A percentile compares a stretch with the other conserved stretches of the same genome.
Evolutionary conservation across 2,888 invertebrate genomes (phyloP).

Genomic region (Drosophila meridionalis): DNA sequence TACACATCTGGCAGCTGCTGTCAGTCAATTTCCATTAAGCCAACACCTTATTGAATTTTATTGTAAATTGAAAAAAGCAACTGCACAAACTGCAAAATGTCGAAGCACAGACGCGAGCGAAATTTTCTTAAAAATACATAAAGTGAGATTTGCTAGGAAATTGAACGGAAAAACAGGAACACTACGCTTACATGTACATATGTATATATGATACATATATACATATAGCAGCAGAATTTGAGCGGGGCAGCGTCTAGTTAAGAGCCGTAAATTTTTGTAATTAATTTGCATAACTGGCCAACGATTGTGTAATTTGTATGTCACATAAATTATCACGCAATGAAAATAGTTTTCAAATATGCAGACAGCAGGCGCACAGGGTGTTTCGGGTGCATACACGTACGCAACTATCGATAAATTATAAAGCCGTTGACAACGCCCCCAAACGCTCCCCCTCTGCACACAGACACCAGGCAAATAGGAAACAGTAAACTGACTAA

Average conservation of each 20-base stretch:
- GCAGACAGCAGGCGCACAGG: constrained; percentile 54
- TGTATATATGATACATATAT: neutral
- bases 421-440: constrained; percentile 48
- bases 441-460: neutral
- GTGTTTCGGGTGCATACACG: constrained; percentile 43
- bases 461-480: constrained; percentile 9
- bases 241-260: neutral
- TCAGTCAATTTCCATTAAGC: constrained; percentile 81
- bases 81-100: constrained; percentile 64
- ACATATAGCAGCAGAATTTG: neutral
- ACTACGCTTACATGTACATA: neutral
- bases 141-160: constrained; percentile 49
- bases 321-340: constrained; percentile 77
- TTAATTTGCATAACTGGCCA: constrained; percentile 75
- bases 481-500: constrained; percentile 61
- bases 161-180: constrained; percentile 34
- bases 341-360: constrained; percentile 76
- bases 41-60: constrained; percentile 82
- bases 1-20: constrained; percentile 73
- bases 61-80: constrained; percentile 76
- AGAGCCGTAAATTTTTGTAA: constrained; percentile 43
- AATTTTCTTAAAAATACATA: constrained; percentile 33
- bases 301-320: constrained; percentile 74
- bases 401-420: constrained; percentile 71
- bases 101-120: constrained; percentile 15